Base-by-base conservation (phyloP, 2,888 invertebrate genomes). In the Acleris sparsana region DNA sequence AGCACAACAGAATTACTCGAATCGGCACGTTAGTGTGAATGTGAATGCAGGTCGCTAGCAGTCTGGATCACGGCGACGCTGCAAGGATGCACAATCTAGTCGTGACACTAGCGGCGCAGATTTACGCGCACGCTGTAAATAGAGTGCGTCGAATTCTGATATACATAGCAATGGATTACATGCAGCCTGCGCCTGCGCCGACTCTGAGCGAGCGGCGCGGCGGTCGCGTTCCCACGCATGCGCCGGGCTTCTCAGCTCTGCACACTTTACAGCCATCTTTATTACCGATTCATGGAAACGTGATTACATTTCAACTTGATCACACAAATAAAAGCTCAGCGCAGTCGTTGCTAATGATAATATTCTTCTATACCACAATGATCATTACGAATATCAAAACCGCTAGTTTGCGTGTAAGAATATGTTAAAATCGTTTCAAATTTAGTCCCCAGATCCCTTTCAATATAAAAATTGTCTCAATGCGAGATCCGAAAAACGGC, bases 31-130 rank as follows among this genome's bases (percentile, higher is more conserved):
- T 25, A 56, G 44, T 69, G 70, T 66, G 63, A 72, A 72, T 72
- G 70, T 72, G 66, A 58, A 73, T 73, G 78, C 48, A 49, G 56
- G 73, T 79, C 74, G 76, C 77, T 80, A 74, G 78, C 76, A 70
- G 76, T 73, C 78, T 75, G 76, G 78, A 80, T 84, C 81, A 68
- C 74, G 69, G 71, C 73, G 73, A 77, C 76, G 76, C 75, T 74
- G 75, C 74, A 69, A 87, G 86, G 89, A 89, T 88, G 80, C 80
- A 87, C 85, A 85, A 85, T 87, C 86, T 85, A 86, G 79, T 90
- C 86, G 86, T 84, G 85, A 83, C 85, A 84, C 80, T 85, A 84
- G 82, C 80, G 75, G 75, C 74, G 77, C 74, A 79, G 80, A 84
- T 83, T 81, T 78, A 77, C 77, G 77, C 77, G 80, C 75, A 73